Conservation (phyloP, 2,113 vertebrate genomes). For the Nannospalax galili region DNA sequence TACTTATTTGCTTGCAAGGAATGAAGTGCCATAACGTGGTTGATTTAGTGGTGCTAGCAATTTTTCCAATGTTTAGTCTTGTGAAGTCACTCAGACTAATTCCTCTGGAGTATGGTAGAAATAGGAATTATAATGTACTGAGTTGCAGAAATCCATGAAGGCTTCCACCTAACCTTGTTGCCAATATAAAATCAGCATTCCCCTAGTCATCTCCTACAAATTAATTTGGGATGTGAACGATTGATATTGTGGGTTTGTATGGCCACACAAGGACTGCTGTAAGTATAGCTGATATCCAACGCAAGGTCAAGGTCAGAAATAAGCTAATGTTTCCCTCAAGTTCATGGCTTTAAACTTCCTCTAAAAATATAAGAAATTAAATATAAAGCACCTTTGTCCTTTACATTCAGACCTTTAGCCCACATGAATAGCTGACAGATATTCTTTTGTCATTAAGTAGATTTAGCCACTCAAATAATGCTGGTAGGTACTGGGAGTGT, state of each 20-base stretch:
- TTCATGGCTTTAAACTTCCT: neutral
- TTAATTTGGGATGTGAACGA: conserved; percentile 41
- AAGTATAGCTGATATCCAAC: neutral
- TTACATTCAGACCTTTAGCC: neutral
- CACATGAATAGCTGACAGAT: neutral
- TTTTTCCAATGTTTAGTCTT: conserved; percentile 44
- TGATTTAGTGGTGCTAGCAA: conserved; percentile 31
- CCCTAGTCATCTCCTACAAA: neutral
- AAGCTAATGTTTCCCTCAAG: neutral
- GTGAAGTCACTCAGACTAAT: conserved; percentile 44
- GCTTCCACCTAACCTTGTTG: conserved; percentile 45
- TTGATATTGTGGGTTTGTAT: conserved; percentile 14
- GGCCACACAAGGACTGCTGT: neutral
- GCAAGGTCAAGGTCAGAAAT: neutral
- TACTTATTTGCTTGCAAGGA: conserved; percentile 52
- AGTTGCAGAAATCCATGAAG: conserved; percentile 45
- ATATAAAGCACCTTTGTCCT: neutral
- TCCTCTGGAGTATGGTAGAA: conserved; percentile 46
- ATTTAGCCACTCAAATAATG: neutral
- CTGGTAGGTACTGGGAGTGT: neutral
- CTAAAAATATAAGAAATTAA: neutral
- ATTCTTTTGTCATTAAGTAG: neutral
- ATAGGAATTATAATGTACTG: conserved; percentile 50
- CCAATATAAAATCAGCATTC: conserved; percentile 32
- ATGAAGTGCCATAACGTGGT: conserved; percentile 1